These are phyloP conservation scores for Spilogale gracilis DNA, from an alignment of 2,113 vertebrate species.

Conservation along the genomic window DNA sequence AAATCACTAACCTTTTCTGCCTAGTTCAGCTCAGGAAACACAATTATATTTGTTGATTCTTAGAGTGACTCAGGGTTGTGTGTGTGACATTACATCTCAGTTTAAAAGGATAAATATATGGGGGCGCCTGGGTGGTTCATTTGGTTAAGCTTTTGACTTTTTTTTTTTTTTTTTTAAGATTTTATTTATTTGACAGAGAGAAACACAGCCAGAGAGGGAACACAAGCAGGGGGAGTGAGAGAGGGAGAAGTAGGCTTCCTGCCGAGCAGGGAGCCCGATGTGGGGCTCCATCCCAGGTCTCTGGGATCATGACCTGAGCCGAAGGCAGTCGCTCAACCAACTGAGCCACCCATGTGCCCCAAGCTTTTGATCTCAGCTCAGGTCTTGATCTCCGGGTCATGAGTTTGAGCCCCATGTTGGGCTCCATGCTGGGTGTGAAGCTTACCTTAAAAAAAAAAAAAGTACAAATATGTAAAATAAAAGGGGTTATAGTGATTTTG, in stretches of 20 bases:
- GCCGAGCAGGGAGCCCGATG: no score
- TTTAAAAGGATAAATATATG: not conserved
- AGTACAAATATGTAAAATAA: not conserved
- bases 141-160: not conserved
- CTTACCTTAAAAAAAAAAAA: not conserved
- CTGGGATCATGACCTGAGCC: no score
- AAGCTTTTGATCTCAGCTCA: not conserved
- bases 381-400: not conserved
- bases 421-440: not conserved
- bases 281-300: no score
- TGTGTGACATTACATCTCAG: not conserved
- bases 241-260: no score
- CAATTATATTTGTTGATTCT: not conserved
- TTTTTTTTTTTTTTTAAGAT: no score
- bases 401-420: not conserved
- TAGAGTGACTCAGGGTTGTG: not conserved
- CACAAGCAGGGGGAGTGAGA: no score
- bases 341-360: no score
- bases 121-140: not conserved
- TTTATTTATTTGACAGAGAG: no score
- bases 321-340: no score
- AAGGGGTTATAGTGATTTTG: not conserved
- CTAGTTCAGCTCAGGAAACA: slow-evolving; percentile 5
- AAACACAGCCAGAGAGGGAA: no score
- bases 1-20: not conserved